Evolutionary conservation across 2,113 vertebrate genomes (phyloP), one percentile per base, ranked within the genome.

Genomic region (Neotragus moschatus): DNA sequence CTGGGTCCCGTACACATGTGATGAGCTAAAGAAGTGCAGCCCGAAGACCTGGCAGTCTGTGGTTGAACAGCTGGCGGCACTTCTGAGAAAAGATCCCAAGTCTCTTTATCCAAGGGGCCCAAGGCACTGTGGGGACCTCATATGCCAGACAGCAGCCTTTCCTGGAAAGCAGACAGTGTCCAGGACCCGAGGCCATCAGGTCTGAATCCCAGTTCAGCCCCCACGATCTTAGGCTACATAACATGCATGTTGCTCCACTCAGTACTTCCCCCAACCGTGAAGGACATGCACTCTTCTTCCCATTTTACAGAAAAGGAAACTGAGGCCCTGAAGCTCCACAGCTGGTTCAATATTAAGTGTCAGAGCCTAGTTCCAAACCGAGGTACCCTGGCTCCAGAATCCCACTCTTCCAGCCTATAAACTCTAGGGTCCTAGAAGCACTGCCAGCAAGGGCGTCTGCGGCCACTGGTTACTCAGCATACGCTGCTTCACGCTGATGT

Each of bases 361-460:
- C 49, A 61, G 79, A 80, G 84, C 28, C 53, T 25, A 2, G 26
- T 9, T 43, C 45, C 45, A 75, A 86, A 63, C 7, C 7, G 6
- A 28, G 30, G 9, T 8, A 26, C 51, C 39, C 5, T 5, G 10
- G 6, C 7, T 70, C 7, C 49, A 23, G 47, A 58, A 85, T 25
- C 26, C 6, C 7, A 75, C 39, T 45, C n/a, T 75, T 80, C 36
- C 14, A 19, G 7, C 4, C 19, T 30, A 5, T 4, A 39, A 7
- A 16, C 2, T 12, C 55, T 51, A 36, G 0, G 3, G 28, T 8
- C 2, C 45, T 5, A 5, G 3, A 19, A 60, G 55, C 10, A 2
- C 30, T 1, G 1, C 19, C 1, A 11, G 6, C 2, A 5, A 23
- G 0, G 56, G 2, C 0, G 13, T 26, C 43, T 56, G 19, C 0